Evolutionary conservation across 2,888 invertebrate genomes (phyloP).

Genomic region (Melieria picta): DNA sequence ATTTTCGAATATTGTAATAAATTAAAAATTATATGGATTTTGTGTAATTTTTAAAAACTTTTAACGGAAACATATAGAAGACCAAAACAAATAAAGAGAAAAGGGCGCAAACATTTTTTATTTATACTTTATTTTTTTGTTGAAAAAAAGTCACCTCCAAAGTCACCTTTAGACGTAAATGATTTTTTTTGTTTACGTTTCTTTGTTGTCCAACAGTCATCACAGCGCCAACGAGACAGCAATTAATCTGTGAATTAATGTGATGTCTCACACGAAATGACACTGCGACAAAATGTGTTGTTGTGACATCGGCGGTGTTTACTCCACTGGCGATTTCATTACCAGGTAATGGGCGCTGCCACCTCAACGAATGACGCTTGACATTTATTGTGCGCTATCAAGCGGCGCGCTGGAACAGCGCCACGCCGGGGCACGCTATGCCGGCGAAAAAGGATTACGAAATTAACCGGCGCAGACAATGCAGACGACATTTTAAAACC

Average conservation of each 20-base stretch:
- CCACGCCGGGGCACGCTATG: not conserved
- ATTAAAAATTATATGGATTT: no score
- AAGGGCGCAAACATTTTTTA: no score
- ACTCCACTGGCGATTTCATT: slow-evolving; percentile 16
- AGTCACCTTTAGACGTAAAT: no score
- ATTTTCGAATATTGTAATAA: no score
- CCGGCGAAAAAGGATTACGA: slow-evolving; percentile 35
- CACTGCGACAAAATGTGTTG: slow-evolving; percentile 23
- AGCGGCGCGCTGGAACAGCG: no score
- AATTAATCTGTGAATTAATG: slow-evolving; percentile 37
- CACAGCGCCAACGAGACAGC: slow-evolving; percentile 14
- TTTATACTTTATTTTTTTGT: no score
- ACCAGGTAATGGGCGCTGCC: slow-evolving; percentile 2
- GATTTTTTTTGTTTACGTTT: no score
- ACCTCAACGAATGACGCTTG: slow-evolving; percentile 14
- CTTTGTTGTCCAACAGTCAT: no score
- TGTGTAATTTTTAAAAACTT: no score
- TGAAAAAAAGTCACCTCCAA: no score
- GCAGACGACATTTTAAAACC: slow-evolving; percentile 35
- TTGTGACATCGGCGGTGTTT: not conserved
- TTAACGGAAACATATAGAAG: no score
- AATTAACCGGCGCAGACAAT: slow-evolving; percentile 37
- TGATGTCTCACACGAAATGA: slow-evolving; percentile 32
- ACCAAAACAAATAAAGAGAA: no score
- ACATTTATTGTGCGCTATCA: slow-evolving; percentile 34